Evolutionary conservation across 2,888 invertebrate species (phyloP), one percentile per base, ranked within the genome.

Genomic region (Rhyacophila evoluta): DNA sequence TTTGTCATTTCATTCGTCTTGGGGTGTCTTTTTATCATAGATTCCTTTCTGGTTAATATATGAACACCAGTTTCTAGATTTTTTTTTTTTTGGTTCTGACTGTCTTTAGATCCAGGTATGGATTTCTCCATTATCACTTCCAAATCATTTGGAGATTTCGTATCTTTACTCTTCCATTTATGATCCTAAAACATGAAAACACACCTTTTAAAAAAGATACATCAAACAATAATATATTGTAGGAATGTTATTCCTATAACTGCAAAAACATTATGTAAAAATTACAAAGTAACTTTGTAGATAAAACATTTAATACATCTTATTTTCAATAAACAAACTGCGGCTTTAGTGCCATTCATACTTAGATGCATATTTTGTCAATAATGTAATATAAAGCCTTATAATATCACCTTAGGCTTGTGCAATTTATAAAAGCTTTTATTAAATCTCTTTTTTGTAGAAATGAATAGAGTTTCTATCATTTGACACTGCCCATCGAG

Each of bases 391-490:
- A n/a, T n/a, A n/a, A n/a, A n/a, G n/a, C n/a, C n/a, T n/a, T n/a
- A n/a, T n/a, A n/a, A n/a, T n/a, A 87, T 81, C 85, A 88, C 89
- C 82, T 86, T 88, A 10, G 90, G 88, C 83, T 90, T 87, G 79
- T 89, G 88, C 1, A 91, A 84, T n/a, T 86, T 84, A 79, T 90
- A 91, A 80, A 85, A 86, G 36, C 85, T 86, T 78, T 86, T 87
- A 2, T 87, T 86, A 6, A 87, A 84, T 29, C 84, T 85, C 67
- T 84, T 84, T 36, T 85, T 85, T 39, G 88, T 86, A 15, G 86
- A 84, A 38, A 92, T 86, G 83, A 89, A 85, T 76, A 93, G 85
- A 27, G 91, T 88, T 83, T 93, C 92, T 79, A 93, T 91, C 85
- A 93, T 89, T 76, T 85, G 85, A 77, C 88, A 88, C 77, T 85